phyloP scores from a whole-genome alignment of 30 jellyfish, hydroid and myxozoan genomes.

The Aurelia aurita complex sp. Pacific region DNA sequence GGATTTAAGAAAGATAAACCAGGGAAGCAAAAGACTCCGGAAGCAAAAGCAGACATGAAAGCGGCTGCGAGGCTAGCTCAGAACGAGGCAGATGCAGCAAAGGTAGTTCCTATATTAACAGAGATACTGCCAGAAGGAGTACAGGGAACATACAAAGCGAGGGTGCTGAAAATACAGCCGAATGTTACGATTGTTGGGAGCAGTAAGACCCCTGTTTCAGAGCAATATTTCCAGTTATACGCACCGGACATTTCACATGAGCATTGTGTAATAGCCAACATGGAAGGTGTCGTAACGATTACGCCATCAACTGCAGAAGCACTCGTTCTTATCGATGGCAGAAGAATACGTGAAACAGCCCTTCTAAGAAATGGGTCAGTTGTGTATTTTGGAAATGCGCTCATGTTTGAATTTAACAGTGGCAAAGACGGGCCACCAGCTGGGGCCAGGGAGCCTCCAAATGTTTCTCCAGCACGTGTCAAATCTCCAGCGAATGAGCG shows the following conservation, averaged over 20 bases:
- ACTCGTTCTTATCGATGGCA: constrained; percentile 74
- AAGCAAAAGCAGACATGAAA: constrained; percentile 36
- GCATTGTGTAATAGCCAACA: constrained; percentile 89
- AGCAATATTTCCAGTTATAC: constrained; percentile 76
- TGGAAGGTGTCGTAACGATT: constrained; percentile 88
- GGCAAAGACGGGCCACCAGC: not conserved
- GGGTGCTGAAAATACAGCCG: constrained; percentile 56
- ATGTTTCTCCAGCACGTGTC: not conserved
- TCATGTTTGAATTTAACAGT: constrained; percentile 54
- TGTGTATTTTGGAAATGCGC: constrained; percentile 78
- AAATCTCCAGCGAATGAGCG: not conserved
- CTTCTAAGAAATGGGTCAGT: constrained; percentile 69
- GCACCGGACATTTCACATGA: constrained; percentile 78
- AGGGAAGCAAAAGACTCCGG: constrained; percentile 27
- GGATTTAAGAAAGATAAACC: constrained; percentile 68
- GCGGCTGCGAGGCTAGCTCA: constrained; percentile 67
- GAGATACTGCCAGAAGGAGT: constrained; percentile 81
- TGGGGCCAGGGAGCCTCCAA: not conserved
- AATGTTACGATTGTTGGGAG: constrained; percentile 92
- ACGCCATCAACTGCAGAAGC: constrained; percentile 95
- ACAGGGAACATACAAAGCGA: constrained; percentile 69
- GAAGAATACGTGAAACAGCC: constrained; percentile 75
- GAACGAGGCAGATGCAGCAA: constrained; percentile 32
- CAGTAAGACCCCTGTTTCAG: constrained; percentile 66
- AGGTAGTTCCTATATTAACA: constrained; percentile 71